Evolutionary conservation across 2,888 invertebrate genomes (phyloP).

Genomic region (Alcis repandata): DNA sequence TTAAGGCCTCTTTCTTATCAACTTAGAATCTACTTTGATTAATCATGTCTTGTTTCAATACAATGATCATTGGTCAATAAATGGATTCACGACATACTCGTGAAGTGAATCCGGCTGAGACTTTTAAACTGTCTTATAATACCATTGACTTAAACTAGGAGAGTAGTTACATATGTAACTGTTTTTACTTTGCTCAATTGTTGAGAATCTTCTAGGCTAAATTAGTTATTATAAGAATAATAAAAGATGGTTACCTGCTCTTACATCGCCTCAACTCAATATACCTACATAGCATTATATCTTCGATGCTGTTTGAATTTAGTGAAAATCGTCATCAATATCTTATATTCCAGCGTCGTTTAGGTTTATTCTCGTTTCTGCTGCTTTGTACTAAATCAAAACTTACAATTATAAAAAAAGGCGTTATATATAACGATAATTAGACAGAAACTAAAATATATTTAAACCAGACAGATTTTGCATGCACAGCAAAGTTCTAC

Average conservation of each 20-base stretch:
- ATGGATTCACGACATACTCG: too few relatives aligned
- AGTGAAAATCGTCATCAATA: neutral
- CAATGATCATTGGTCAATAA: too few relatives aligned
- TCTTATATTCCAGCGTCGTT: neutral
- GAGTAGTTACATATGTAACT: too few relatives aligned
- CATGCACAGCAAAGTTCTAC: too few relatives aligned
- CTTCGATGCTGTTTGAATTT: neutral
- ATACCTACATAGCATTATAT: constrained; percentile 5
- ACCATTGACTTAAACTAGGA: too few relatives aligned
- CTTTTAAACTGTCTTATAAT: too few relatives aligned
- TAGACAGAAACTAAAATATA: neutral
- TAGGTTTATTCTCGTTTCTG: neutral
- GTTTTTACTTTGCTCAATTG: too few relatives aligned
- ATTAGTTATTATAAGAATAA: neutral
- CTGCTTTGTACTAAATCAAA: neutral
- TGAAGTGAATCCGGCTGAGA: too few relatives aligned
- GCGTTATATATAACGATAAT: too few relatives aligned
- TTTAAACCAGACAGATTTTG: neutral
- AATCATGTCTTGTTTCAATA: too few relatives aligned
- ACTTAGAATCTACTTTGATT: too few relatives aligned
- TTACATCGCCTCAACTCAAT: constrained; percentile 6
- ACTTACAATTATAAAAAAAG: neutral
- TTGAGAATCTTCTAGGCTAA: neutral
- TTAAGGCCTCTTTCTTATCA: neutral
- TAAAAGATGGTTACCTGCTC: constrained; percentile 6